Evolutionary conservation across 1,140 invertebrate genomes (phyloP).

Genomic region (Cheumatopsyche charites): DNA sequence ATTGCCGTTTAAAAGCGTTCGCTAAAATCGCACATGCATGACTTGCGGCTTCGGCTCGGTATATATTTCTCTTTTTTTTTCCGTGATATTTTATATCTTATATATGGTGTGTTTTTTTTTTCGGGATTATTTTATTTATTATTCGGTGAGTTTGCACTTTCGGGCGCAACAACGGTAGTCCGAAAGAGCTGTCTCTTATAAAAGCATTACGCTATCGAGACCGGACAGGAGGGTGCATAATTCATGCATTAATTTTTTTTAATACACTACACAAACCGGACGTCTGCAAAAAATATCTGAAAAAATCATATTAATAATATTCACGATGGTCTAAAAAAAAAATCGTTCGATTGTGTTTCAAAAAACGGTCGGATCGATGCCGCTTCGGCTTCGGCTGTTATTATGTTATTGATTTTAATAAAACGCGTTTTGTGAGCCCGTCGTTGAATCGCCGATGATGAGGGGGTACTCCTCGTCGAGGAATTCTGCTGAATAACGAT

Average conservation of each 20-base stretch:
- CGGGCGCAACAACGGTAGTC: background rate
- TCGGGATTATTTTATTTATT: slow-evolving; percentile 17
- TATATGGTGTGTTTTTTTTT: slow-evolving; percentile 22
- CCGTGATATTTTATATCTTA: too few relatives aligned
- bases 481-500: slow-evolving; percentile 48
- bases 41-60: slow-evolving; percentile 12
- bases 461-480: slow-evolving; percentile 23
- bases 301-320: too few relatives aligned
- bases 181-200: slow-evolving; percentile 39
- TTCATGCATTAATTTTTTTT: slow-evolving; percentile 41
- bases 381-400: background rate
- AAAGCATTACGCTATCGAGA: slow-evolving; percentile 41
- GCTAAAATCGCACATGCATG: slow-evolving; percentile 18
- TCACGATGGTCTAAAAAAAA: too few relatives aligned
- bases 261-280: slow-evolving; percentile 24
- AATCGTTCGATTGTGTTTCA: too few relatives aligned
- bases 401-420: slow-evolving; percentile 27
- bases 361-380: too few relatives aligned
- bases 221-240: slow-evolving; percentile 43
- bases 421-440: slow-evolving; percentile 1
- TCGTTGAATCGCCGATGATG: slow-evolving; percentile 14
- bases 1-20: slow-evolving; percentile 17
- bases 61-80: background rate
- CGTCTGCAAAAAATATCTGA: background rate
- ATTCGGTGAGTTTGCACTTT: slow-evolving; percentile 27